phyloP scores from a whole-genome alignment of 2,888 invertebrate genomes.

The Trichopria drosophilae region DNA sequence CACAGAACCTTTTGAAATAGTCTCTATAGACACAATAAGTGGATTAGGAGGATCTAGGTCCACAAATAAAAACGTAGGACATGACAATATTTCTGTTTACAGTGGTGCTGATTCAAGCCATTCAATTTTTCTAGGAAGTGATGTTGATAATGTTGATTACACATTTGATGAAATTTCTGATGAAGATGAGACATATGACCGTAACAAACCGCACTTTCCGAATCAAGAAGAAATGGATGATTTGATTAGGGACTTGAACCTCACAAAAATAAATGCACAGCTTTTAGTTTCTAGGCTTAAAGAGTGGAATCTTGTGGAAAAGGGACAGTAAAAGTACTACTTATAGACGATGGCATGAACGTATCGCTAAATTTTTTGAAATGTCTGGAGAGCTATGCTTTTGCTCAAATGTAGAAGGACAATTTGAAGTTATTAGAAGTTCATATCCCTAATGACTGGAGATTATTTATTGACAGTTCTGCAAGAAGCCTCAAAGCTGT shows the following conservation, averaged over 20 bases:
- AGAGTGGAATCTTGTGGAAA: neutral
- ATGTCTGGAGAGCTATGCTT: neutral
- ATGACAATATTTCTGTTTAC: too few relatives aligned
- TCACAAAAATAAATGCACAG: neutral
- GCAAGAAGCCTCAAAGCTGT: neutral
- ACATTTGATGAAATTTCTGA: too few relatives aligned
- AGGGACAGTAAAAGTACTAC: neutral
- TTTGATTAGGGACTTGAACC: neutral
- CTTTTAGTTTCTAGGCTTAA: neutral
- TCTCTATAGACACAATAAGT: slow-evolving; percentile 34
- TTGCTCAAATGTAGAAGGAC: neutral
- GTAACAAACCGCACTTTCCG: neutral
- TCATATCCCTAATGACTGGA: neutral
- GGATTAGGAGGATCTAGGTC: slow-evolving; percentile 29
- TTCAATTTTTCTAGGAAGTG: too few relatives aligned
- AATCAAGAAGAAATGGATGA: neutral
- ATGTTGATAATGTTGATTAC: too few relatives aligned
- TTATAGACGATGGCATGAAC: neutral
- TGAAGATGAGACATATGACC: neutral
- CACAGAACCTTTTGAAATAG: slow-evolving; percentile 26
- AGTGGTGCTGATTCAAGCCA: too few relatives aligned
- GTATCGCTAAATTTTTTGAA: neutral
- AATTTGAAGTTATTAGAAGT: neutral
- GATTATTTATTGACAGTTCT: slow-evolving; percentile 1
- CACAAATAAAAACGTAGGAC: slow-evolving; percentile 29